These are phyloP conservation scores for Novumbra hubbsi DNA, from an alignment of 2,797 vertebrate species.

Conservation along the genomic window DNA sequence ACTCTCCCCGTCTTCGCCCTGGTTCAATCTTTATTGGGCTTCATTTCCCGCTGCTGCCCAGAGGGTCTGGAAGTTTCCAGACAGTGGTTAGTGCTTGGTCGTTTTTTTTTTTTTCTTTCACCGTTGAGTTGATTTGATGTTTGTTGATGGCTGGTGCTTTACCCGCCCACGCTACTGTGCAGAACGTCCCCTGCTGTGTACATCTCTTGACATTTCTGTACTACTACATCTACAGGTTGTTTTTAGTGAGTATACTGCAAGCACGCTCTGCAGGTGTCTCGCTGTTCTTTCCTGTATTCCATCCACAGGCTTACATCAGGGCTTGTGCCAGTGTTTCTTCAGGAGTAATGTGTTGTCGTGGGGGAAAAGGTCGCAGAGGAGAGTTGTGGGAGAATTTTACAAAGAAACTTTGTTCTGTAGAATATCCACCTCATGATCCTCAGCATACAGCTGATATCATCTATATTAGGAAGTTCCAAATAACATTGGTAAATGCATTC, in stretches of 20 bases:
- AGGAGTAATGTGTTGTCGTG: too few relatives aligned
- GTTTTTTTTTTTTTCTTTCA: neutral
- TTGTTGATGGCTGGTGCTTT: slow-evolving; percentile 52
- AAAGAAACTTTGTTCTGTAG: too few relatives aligned
- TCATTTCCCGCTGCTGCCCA: neutral
- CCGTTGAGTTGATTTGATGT: slow-evolving; percentile 45
- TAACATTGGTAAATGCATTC: too few relatives aligned
- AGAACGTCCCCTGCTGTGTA: slow-evolving; percentile 37
- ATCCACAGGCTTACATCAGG: slow-evolving; percentile 24
- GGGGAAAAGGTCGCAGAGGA: too few relatives aligned
- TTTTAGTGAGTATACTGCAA: neutral
- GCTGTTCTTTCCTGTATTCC: slow-evolving; percentile 28
- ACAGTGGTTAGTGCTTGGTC: slow-evolving; percentile 2
- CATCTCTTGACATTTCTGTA: slow-evolving; percentile 24
- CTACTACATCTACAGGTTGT: slow-evolving; percentile 31
- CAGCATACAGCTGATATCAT: too few relatives aligned
- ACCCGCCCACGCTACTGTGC: slow-evolving; percentile 43
- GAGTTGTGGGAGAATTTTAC: too few relatives aligned
- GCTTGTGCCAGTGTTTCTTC: neutral
- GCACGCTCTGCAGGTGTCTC: slow-evolving; percentile 28
- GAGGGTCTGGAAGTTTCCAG: slow-evolving; percentile 1
- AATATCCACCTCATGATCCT: too few relatives aligned
- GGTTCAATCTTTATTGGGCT: neutral
- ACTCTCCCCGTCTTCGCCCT: neutral
- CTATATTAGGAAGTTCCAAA: too few relatives aligned